A percentile compares a stretch with the other conserved stretches of the same genome.
Evolutionary conservation across 2,113 vertebrate species (phyloP).

Genomic region (Hassar affinis): DNA sequence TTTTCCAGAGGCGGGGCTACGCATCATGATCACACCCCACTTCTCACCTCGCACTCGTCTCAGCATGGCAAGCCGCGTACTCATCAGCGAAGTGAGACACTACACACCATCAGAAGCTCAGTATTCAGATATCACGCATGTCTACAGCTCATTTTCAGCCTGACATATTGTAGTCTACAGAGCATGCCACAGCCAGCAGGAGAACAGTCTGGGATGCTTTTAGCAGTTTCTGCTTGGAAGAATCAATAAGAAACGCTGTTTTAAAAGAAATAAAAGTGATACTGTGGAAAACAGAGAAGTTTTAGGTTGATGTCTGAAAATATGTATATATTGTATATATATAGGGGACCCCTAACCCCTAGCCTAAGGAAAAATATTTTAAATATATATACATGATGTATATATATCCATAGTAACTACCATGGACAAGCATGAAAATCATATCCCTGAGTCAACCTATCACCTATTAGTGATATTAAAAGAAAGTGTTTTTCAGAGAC

Average conservation of each 20-base stretch:
- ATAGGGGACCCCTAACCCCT: too few species aligned
- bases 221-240: not conserved
- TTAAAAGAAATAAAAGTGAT: conserved; percentile 1
- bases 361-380: not conserved
- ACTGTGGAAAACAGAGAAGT: not conserved
- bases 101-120: not conserved
- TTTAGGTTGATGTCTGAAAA: not conserved
- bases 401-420: not conserved
- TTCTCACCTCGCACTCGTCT: conserved; percentile 78
- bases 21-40: conserved; percentile 79
- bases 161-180: not conserved
- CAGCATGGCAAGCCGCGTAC: conserved; percentile 75
- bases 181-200: not conserved
- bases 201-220: not conserved
- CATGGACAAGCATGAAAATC: not conserved
- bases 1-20: conserved; percentile 75
- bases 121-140: not conserved
- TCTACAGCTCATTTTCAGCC: not conserved
- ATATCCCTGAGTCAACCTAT: not conserved
- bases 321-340: not conserved
- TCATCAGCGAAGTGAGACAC: conserved; percentile 75
- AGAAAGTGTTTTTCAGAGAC: conserved; percentile 62
- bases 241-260: not conserved
- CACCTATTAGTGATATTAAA: not conserved
- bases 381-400: not conserved